phyloP scores from a whole-genome alignment of 2,113 vertebrate genomes.

The Trichomycterus rosablanca region DNA sequence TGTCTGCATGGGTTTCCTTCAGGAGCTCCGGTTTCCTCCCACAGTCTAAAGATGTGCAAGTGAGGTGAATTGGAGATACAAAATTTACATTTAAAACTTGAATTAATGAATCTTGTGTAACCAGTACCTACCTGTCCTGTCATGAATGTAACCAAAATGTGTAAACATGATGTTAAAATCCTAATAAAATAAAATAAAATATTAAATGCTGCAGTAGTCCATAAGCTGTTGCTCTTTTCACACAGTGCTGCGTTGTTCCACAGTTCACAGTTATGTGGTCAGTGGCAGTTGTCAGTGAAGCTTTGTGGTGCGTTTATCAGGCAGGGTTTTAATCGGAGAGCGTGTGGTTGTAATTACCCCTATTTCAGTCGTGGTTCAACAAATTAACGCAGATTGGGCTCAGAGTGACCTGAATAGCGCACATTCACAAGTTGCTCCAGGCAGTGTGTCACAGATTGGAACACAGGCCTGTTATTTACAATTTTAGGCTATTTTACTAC shows the following conservation, averaged over 20 bases:
- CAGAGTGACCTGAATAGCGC: conserved; percentile 1
- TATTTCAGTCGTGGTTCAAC: neutral
- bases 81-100: too few species aligned
- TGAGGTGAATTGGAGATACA: too few species aligned
- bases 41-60: too few species aligned
- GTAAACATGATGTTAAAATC: too few species aligned
- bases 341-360: conserved; percentile 30
- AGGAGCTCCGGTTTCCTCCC: too few species aligned
- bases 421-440: conserved; percentile 1
- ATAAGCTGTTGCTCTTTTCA: conserved; percentile 3
- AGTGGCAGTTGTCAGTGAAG: conserved; percentile 17
- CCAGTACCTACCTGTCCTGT: too few species aligned
- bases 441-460: conserved; percentile 2
- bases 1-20: too few species aligned
- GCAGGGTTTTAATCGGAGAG: conserved; percentile 15
- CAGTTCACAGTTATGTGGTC: conserved; percentile 9
- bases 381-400: conserved; percentile 21
- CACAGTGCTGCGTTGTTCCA: neutral
- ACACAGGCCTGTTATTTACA: conserved; percentile 10
- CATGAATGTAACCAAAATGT: too few species aligned
- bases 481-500: conserved; percentile 1
- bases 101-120: too few species aligned
- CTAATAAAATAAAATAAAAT: too few species aligned
- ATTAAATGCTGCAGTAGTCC: too few species aligned
- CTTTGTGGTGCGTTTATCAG: conserved; percentile 27